Base-by-base conservation (phyloP, 2,888 invertebrate species). In the Magallana nippona region DNA sequence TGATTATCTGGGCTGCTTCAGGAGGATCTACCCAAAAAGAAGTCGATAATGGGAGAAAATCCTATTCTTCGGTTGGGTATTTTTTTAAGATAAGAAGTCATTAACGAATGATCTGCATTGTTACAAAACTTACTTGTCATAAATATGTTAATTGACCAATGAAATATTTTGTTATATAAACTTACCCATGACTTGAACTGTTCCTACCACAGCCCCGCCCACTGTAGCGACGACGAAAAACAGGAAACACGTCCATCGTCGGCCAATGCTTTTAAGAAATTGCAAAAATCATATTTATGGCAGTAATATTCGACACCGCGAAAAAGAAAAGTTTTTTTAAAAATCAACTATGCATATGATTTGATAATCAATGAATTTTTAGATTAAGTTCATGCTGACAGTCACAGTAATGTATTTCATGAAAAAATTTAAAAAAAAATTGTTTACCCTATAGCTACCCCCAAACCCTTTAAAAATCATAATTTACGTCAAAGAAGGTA, bases 1-100 rank as follows among this genome's bases (percentile, higher is more conserved):
- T 88, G 11, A 88, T 86, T 1, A 88, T 22, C 5, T 55, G 78
- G n/a, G 83, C 87, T 15, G 82, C 88, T 0, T 63, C 15, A 2
- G 87, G 84, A 0, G 83, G 81, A 60, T 87, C 89, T n/a, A n/a
- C n/a, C n/a, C n/a, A n/a, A n/a, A n/a, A n/a, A n/a, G n/a, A n/a
- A n/a, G n/a, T 44, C 44, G 8, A 44, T 44, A 0, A 44, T 44
- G 0, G 8, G 44, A 44, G 44, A 44, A 44, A 44, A 44, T 44
- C 8, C 10, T 44, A 5, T 44, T 0, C 44, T 0, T 5, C 44
- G 44, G 44, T 44, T 44, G 2, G 44, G 8, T 8, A 5, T 44
- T 3, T 44, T 3, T 44, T 44, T 44, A 5, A 44, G 32, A 44
- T 44, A 44, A 44, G 44, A 44, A 0, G 44, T 44, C 44, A 0